These are phyloP conservation scores for Psittacula derbiana DNA, from an alignment of 2,797 vertebrate genomes.

Conservation along the genomic window DNA sequence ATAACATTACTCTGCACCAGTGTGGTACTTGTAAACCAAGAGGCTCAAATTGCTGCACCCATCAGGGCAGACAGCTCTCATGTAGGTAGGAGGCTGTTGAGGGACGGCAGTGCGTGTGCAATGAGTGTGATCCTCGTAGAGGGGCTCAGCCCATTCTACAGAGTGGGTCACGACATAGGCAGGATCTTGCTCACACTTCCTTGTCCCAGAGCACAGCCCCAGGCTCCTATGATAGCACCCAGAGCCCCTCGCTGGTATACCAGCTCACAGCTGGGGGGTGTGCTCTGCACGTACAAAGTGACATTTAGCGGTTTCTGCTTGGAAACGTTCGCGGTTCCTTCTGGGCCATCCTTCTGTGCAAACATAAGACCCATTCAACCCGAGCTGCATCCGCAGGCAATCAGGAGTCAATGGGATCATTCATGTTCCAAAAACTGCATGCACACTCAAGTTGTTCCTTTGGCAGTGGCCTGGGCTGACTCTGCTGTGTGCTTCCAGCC, in stretches of 20 bases:
- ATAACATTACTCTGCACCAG: neutral
- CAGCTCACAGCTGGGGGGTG: fast-evolving
- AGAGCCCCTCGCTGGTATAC: neutral
- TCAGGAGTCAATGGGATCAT: constrained; percentile 22
- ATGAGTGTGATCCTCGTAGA: fast-evolving
- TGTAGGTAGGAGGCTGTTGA: neutral
- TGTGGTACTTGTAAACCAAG: neutral
- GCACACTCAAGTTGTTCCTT: neutral
- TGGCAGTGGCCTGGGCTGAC: neutral
- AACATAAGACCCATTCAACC: neutral
- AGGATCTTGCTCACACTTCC: neutral
- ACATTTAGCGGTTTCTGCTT: neutral
- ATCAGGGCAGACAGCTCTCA: neutral
- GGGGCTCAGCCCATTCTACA: neutral
- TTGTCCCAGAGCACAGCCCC: fast-evolving
- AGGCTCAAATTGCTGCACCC: neutral
- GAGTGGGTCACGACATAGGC: neutral
- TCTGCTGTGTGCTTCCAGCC: neutral
- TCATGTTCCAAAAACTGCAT: neutral
- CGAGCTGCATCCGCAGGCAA: fast-evolving
- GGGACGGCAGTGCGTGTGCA: fast-evolving
- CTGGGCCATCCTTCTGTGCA: neutral
- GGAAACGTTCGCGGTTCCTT: neutral
- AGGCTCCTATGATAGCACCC: neutral
- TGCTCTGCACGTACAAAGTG: neutral